Conservation (phyloP, 2,888 invertebrate species). For the Schrankia costaestrigalis region DNA sequence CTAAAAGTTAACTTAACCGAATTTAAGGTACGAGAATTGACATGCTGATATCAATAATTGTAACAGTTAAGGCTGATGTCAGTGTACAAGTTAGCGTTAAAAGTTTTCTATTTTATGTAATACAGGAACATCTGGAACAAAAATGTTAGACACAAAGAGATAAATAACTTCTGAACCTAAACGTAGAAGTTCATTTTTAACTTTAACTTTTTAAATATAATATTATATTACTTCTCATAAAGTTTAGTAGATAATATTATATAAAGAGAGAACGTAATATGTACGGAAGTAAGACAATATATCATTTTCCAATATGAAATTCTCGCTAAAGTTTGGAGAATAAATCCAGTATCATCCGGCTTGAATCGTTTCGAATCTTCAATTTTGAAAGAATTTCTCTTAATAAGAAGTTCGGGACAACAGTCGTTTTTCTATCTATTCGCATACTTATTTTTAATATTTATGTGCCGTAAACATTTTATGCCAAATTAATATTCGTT, state of each 20-base stretch:
- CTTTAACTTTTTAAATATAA: too few relatives aligned
- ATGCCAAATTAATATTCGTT: slow-evolving; percentile 1
- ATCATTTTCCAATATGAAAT: slow-evolving; percentile 29
- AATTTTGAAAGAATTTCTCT: slow-evolving; percentile 34
- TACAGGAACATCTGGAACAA: slow-evolving; percentile 38
- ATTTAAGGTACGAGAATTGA: too few relatives aligned
- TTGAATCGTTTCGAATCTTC: slow-evolving; percentile 35
- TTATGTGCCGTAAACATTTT: slow-evolving; percentile 5
- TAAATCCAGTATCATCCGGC: slow-evolving; percentile 41
- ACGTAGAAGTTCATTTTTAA: background rate
- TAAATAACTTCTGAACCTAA: background rate
- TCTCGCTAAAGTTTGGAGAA: slow-evolving; percentile 17
- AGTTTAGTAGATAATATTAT: too few relatives aligned
- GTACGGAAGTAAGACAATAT: slow-evolving; percentile 12
- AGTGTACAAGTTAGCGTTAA: slow-evolving; percentile 46
- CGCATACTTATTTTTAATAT: slow-evolving; percentile 19
- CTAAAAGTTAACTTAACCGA: too few relatives aligned
- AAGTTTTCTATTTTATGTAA: slow-evolving; percentile 23
- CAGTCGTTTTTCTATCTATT: slow-evolving; percentile 6
- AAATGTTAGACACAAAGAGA: slow-evolving; percentile 14
- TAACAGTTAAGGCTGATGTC: slow-evolving; percentile 44
- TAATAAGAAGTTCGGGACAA: slow-evolving; percentile 9
- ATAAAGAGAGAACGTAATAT: slow-evolving; percentile 11
- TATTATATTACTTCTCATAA: too few relatives aligned
- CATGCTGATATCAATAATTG: slow-evolving; percentile 28